Evolutionary conservation across 2,797 vertebrate genomes (phyloP).

Genomic region (Sebastes itinus): DNA sequence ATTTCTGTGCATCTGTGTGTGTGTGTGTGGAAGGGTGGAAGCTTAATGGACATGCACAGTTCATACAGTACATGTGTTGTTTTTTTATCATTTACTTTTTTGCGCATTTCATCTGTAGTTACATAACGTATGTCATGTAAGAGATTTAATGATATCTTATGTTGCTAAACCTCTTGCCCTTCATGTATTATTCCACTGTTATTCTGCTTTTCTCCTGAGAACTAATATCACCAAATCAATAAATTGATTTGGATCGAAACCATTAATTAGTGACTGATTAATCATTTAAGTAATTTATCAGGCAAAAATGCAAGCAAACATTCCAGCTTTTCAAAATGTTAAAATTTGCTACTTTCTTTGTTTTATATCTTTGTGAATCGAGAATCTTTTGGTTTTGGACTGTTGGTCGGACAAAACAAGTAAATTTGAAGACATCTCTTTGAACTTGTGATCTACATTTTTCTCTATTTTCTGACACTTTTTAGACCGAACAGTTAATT

Average conservation of each 20-base stretch:
- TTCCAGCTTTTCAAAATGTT: background rate
- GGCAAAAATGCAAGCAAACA: background rate
- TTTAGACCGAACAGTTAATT: background rate
- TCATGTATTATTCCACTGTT: background rate
- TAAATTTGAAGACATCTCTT: background rate
- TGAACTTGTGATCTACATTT: too few relatives aligned
- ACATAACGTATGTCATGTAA: background rate
- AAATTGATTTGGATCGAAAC: background rate
- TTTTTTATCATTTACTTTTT: background rate
- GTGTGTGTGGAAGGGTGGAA: background rate
- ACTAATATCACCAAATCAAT: background rate
- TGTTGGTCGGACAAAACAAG: background rate
- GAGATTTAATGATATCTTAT: background rate
- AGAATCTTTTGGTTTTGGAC: background rate
- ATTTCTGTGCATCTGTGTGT: slow-evolving; percentile 9
- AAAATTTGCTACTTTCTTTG: background rate
- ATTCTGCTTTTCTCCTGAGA: background rate
- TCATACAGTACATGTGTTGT: background rate
- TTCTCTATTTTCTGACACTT: background rate
- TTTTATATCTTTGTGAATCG: background rate
- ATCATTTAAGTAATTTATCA: background rate
- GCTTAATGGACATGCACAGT: background rate
- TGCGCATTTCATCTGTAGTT: background rate
- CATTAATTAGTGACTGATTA: background rate
- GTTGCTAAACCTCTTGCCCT: background rate